Evolutionary conservation across 2,797 vertebrate genomes (phyloP), one percentile per base, ranked within the genome.

Genomic region (Anabas testudineus): DNA sequence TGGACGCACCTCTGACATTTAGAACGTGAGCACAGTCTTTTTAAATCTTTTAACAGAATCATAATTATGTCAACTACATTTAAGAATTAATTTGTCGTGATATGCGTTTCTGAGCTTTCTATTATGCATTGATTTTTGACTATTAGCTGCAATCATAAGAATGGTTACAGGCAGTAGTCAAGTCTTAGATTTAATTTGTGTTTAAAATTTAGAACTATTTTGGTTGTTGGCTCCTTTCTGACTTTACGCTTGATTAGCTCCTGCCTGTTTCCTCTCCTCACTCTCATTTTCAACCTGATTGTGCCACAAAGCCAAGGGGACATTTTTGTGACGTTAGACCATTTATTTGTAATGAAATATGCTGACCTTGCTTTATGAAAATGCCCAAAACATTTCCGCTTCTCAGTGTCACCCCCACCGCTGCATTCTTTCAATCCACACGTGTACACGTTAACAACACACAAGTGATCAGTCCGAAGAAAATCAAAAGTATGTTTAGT

Each of bases 301-400:
- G 19, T 66, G 26, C n/a, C 0, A 1, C n/a, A 32, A 51, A 59
- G 26, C 34, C 74, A 63, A 43, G 51, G 60, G 55, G 73, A 41
- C 28, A 57, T 64, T 67, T 66, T 24, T n/a, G 80, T n/a, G 37
- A 77, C 4, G 7, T 54, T 10, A 57, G 63, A 37, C 34, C 42
- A 56, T 76, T 74, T 56, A 60, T 75, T 67, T 70, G 8, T 18
- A 49, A 76, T 70, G 18, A 78, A 83, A 72, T 64, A 51, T 71
- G 78, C 80, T 83, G 80, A 86, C 65, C 60, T 57, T 63, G 70
- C 60, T 36, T 19, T 64, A 71, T 51, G 43, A 82, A 71, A 74
- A 64, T 74, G 47, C 19, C 18, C 34, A 36, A 60, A 79, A 82
- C 68, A 81, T 88, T 90, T 90, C 82, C 81, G 87, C 36, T 62